These are phyloP conservation scores for Shinisaurus crocodilurus DNA, from an alignment of 2,113 vertebrate species.

Conservation along the genomic window DNA sequence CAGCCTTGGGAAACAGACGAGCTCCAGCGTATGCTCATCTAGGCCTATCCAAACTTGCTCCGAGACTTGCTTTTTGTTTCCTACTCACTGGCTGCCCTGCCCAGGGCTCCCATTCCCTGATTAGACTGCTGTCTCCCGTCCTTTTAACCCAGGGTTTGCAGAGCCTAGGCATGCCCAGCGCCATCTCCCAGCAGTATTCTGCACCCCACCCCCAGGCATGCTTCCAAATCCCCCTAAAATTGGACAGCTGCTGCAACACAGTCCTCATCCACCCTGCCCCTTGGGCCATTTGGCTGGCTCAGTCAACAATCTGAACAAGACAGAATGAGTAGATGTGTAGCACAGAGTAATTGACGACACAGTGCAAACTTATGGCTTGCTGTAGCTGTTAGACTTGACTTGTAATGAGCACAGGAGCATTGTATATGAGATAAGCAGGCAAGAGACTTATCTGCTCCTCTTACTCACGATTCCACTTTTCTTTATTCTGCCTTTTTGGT, in stretches of 20 bases:
- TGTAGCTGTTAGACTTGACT: neutral
- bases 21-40: neutral
- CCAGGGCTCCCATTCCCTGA: neutral
- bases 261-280: neutral
- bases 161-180: neutral
- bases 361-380: neutral
- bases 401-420: neutral
- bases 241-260: neutral
- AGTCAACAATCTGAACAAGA: neutral
- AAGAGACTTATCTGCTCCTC: neutral
- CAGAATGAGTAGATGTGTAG: neutral
- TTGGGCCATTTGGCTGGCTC: neutral
- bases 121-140: neutral
- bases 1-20: neutral
- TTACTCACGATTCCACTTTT: neutral
- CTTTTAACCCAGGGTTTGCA: neutral
- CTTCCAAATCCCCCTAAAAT: neutral
- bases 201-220: neutral
- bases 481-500: neutral
- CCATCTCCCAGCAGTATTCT: neutral
- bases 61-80: neutral
- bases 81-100: neutral
- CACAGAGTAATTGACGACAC: neutral
- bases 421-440: neutral
- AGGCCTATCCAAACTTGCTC: neutral